Evolutionary conservation across 2,113 vertebrate genomes (phyloP).

Genomic region (Pygathrix nemaeus): DNA sequence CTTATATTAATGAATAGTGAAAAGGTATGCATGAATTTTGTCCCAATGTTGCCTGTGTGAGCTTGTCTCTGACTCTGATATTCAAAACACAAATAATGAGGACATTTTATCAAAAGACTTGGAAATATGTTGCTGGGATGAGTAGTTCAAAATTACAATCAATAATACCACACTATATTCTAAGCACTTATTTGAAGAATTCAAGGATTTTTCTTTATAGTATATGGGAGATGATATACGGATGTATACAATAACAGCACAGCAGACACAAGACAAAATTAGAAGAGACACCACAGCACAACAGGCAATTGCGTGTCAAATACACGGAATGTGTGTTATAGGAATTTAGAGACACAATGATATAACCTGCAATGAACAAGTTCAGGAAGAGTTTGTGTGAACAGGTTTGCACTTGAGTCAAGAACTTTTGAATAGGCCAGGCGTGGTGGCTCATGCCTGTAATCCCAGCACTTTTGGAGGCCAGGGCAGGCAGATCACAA

Average conservation of each 20-base stretch:
- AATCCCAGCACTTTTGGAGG: too few species aligned
- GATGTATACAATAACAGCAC: not conserved
- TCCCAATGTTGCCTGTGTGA: not conserved
- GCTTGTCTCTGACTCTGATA: not conserved
- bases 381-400: not conserved
- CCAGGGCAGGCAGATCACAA: too few species aligned
- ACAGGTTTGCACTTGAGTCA: not conserved
- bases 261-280: not conserved
- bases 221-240: not conserved
- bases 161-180: not conserved
- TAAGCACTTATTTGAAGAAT: not conserved
- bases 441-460: too few species aligned
- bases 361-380: accelerated
- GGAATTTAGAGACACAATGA: not conserved
- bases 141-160: not conserved
- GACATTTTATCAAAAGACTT: not conserved
- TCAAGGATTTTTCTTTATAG: not conserved
- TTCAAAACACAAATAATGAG: not conserved
- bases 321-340: too few species aligned
- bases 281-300: not conserved
- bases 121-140: not conserved
- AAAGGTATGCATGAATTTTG: not conserved
- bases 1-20: not conserved
- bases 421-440: not conserved
- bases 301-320: not conserved